Evolutionary conservation across 2,797 vertebrate species (phyloP), one percentile per base, ranked within the genome.

Genomic region (Pangasius mekongensis): DNA sequence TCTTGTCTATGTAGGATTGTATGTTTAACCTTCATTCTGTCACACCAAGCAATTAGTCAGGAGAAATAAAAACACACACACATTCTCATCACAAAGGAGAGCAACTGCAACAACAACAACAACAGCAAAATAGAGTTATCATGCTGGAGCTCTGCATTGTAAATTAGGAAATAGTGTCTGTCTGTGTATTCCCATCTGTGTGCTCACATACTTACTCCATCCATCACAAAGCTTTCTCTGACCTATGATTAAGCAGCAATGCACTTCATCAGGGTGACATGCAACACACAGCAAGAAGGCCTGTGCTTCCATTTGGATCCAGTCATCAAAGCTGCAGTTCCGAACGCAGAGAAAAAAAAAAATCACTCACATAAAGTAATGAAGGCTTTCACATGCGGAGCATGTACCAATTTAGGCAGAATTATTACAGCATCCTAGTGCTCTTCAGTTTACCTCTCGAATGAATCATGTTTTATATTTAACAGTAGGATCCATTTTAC

Each of bases 11-110:
- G 27, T 36, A 49, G 76, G 67, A 89, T 87, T 88, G 86, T 77
- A 87, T 89, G 77, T 39, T 87, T 87, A 89, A 91, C 85, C 76
- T 91, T 87, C 66, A 39, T 58, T 81, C 82, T 82, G 43, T 71
- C 27, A 58, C 60, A 87, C 67, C 60, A 76, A 64, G 71, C 30
- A 88, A 83, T 87, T 73, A 87, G 54, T 36, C n/a, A 71, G 52
- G n/a, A 82, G 39, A 78, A 47, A 73, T 58, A 11, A 85, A 71
- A 87, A 82, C 80, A 58, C 30, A 66, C 30, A 66, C 10, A 88
- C 39, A 39, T 33, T 87, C 71, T 87, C 62, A 64, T 83, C 54
- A 83, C 13, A 64, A 64, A 64, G 36, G 13, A 77, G n/a, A 78
- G 16, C 76, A 56, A 33, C 64, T 39, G 16, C 22, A 39, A 39